Evolutionary conservation across 2,797 vertebrate species (phyloP), one percentile per base, ranked within the genome.

Genomic region (Mormyrus proboscirostris): DNA sequence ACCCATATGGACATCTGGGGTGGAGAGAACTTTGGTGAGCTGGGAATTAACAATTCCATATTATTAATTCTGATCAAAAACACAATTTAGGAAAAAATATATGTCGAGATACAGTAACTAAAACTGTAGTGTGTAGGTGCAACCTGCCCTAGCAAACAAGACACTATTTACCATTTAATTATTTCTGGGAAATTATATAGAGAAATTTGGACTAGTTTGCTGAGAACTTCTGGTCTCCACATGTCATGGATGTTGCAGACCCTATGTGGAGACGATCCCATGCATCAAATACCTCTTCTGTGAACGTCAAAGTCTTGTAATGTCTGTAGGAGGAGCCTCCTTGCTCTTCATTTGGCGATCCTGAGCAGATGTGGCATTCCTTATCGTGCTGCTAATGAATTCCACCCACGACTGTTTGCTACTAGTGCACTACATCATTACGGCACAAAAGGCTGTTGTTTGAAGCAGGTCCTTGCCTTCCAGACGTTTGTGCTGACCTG

Each of bases 1-100:
- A 98, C 97, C 76, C 98, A 98, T 94, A 99, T 99, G 99, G 99
- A 99, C 94, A 99, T 99, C 93, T 99, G 98, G 98, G 98, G 98
- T 84, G 98, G 98, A 90, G 98, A 99, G 94, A 99, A 99, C 93
- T 99, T 99, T 89, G 98, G 98, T 99, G 93, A 97, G 97, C 90
- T 47, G 49, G 51, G 47, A 51, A 49, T 22, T 0, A n/a, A 41
- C 2, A 41, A n/a, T 25, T 41, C 22, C 0, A 6, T 38, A 16
- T 55, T n/a, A 12, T 19, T 41, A 65, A 65, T 57, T 57, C 49
- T 8, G 16, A 29, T 47, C 62, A 19, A 88, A 38, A 87, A 6
- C 86, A 87, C 22, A 19, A 57, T 57, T 47, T 19, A 33, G 25
- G 25, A 57, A 87, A 57, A 59, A 3, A 59, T 10, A 44, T 82